These are phyloP conservation scores for Dasyornis broadbenti DNA, from an alignment of 2,113 vertebrate genomes.

Conservation along the genomic window DNA sequence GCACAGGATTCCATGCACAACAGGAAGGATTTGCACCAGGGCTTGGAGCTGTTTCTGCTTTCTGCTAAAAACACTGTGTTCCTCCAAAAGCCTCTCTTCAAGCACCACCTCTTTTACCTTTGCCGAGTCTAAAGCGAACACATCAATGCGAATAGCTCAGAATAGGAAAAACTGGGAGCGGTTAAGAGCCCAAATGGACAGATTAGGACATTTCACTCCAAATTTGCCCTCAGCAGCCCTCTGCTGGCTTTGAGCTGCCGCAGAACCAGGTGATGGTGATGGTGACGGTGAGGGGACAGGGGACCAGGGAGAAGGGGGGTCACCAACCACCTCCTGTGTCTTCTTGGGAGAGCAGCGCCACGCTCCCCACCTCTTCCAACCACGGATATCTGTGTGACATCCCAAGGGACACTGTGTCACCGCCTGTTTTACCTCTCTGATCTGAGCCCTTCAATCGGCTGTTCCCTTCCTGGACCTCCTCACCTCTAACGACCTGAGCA, in stretches of 20 bases:
- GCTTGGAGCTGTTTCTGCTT: not conserved
- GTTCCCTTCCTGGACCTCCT: not conserved
- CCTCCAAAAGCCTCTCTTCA: not conserved
- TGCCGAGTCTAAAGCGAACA: not conserved
- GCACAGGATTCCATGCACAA: not conserved
- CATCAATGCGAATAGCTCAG: not conserved
- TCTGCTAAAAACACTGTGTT: not conserved
- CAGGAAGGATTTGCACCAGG: not conserved
- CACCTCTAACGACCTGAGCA: fast-evolving
- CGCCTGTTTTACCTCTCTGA: not conserved
- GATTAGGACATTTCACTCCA: not conserved
- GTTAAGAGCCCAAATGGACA: not conserved
- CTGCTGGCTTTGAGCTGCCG: not conserved
- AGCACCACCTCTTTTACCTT: conserved; percentile 17
- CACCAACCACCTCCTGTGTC: not conserved
- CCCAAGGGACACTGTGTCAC: fast-evolving
- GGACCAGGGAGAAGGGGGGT: not conserved
- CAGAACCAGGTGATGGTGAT: not conserved
- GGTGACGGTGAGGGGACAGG: not conserved
- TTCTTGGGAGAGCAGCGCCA: not conserved
- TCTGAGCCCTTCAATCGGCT: not conserved
- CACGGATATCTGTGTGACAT: fast-evolving
- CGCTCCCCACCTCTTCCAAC: not conserved
- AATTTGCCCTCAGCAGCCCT: not conserved
- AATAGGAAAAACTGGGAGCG: not conserved